Evolutionary conservation across 1,140 invertebrate genomes (phyloP), one percentile per base, ranked within the genome.

Genomic region (Aphaenogaster ashmeadi): DNA sequence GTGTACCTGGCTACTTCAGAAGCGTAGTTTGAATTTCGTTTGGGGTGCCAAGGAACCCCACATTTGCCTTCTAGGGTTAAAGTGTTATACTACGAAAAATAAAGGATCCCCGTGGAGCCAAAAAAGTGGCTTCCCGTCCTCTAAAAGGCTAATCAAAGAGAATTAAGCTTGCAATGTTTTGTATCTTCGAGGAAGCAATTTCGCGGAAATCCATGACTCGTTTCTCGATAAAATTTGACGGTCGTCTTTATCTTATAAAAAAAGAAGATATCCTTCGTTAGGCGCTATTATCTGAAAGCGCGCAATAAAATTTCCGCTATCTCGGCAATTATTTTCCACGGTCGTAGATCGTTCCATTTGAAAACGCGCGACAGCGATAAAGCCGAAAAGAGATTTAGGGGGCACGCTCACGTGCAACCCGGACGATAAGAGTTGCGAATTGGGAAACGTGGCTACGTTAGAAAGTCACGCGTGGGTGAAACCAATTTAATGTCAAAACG

Each of bases 401-500:
- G 47, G 27, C 66, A 15, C 15, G 15, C 9, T 9, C 21, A 54
- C 11, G 75, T 69, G 41, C 54, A 83, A 83, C 47, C 18, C 58
- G 38, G 2, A 18, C 8, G 75, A 77, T 69, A 62, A 71, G 36
- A 52, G 41, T 44, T 54, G 62, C 71, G 69, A 90, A 90, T 90
- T 89, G 72, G 71, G 56, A 58, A 90, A 90, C 60, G 50, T 77
- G 56, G 54, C 84, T 62, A 60, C 50, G 77, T 88, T 89, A 87
- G 89, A 90, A 90, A 89, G 89, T 87, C 21, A 36, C 58, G 88
- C 88, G 89, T 89, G 84, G 88, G 88, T 87, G 84, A 89, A 27
- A 38, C 60, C 67, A 87, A 90, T 90, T 89, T 79, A 78, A 62
- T 72, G 88, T 89, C 54, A 69, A 89, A 89, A 87, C 74, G 56